Percentiles rank a stretch among this genome's conserved stretches.
Conservation (phyloP, 2,797 vertebrate genomes). For the Myotis myotis region DNA sequence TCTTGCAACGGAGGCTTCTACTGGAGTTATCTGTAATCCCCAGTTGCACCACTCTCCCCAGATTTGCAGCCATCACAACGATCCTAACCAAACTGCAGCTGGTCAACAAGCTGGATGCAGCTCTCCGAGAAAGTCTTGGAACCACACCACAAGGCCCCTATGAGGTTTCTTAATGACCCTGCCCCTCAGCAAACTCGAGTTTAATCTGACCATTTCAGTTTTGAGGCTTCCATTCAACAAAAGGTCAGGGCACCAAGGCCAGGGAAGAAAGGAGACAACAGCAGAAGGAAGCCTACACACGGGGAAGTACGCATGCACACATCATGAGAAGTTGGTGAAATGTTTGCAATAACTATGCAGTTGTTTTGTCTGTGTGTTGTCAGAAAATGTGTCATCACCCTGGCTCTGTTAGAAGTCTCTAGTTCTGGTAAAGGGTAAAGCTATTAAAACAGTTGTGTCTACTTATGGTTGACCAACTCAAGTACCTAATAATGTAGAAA, state of each 20-base stretch:
- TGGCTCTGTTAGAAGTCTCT: background rate
- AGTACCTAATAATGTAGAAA: background rate
- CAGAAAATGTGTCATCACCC: background rate
- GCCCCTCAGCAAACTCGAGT: conserved; percentile 43
- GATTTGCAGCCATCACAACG: background rate
- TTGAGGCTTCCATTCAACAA: conserved; percentile 75
- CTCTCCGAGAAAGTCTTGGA: background rate
- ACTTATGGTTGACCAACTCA: conserved; percentile 4
- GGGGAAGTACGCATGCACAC: conserved; percentile 88
- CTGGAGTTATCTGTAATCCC: background rate
- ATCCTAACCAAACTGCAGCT: background rate
- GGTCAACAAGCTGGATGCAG: background rate
- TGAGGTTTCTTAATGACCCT: conserved; percentile 13
- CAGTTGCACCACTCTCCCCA: background rate
- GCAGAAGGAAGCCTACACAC: conserved; percentile 85
- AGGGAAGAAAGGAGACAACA: conserved; percentile 84
- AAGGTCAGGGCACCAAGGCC: conserved; percentile 73
- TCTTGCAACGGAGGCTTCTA: background rate
- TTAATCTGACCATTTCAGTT: conserved; percentile 52
- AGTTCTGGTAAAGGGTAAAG: background rate
- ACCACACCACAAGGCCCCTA: conserved; percentile 34
- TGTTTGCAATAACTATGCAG: conserved; percentile 82
- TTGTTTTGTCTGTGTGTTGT: background rate
- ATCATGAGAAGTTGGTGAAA: conserved; percentile 85
- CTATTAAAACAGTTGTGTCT: background rate